Evolutionary conservation across 2,888 invertebrate species (phyloP).

Genomic region (Leptinotarsa tumamoca): DNA sequence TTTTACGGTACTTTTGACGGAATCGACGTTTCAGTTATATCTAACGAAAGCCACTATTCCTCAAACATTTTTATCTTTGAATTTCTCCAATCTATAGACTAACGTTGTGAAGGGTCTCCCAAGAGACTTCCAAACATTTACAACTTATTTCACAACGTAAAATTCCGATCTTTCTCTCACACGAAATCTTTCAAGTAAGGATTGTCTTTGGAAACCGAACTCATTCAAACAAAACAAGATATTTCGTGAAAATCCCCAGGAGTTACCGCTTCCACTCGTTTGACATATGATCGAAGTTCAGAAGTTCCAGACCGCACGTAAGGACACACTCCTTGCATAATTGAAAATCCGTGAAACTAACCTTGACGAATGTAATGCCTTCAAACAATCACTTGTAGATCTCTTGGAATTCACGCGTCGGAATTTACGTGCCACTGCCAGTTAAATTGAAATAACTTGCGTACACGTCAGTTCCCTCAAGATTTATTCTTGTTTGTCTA

Average conservation of each 20-base stretch:
- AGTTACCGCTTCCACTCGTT: constrained; percentile 2
- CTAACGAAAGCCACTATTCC: too few relatives aligned
- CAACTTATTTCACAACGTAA: too few relatives aligned
- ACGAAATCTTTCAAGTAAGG: background rate
- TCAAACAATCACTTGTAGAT: constrained; percentile 40
- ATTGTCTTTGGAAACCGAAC: background rate
- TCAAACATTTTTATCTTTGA: too few relatives aligned
- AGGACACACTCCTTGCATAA: constrained; percentile 42
- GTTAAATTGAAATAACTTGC: constrained; percentile 44
- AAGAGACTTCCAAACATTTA: too few relatives aligned
- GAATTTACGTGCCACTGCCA: constrained; percentile 39
- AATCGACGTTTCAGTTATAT: too few relatives aligned
- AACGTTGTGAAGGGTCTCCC: too few relatives aligned
- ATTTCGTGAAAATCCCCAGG: background rate
- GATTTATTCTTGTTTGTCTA: constrained; percentile 42
- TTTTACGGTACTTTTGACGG: too few relatives aligned
- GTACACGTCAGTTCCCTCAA: constrained; percentile 39
- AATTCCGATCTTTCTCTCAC: background rate
- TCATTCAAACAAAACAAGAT: background rate
- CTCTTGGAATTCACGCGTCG: constrained; percentile 43
- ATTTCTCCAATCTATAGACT: too few relatives aligned
- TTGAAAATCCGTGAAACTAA: constrained; percentile 51
- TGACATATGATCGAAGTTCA: constrained; percentile 26
- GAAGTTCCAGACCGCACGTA: constrained; percentile 22
- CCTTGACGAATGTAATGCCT: constrained; percentile 50